phyloP scores from a whole-genome alignment of 2,888 invertebrate genomes.

The Odontomyia ornata region DNA sequence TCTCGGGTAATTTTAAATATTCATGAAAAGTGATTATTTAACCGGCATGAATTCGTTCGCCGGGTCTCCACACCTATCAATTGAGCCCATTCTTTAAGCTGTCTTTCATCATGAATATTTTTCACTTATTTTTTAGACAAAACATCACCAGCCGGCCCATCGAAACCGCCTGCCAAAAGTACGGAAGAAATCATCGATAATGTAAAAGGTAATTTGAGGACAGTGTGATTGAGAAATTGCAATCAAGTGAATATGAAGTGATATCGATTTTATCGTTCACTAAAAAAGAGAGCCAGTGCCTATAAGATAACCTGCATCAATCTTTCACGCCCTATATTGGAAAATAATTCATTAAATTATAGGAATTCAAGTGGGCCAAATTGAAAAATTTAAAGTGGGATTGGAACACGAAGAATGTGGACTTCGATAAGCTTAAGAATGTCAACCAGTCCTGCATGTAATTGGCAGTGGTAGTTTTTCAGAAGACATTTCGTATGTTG shows the following conservation, averaged over 20 bases:
- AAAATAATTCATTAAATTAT: too few relatives aligned
- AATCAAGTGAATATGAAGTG: neutral
- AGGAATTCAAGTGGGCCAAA: too few relatives aligned
- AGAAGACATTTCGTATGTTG: too few relatives aligned
- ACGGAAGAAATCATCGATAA: slow-evolving; percentile 49
- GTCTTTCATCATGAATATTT: neutral
- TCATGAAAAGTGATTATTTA: too few relatives aligned
- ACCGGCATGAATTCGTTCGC: slow-evolving; percentile 2
- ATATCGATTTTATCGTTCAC: slow-evolving; percentile 21
- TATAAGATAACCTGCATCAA: too few relatives aligned
- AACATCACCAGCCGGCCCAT: slow-evolving; percentile 34
- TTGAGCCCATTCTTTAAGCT: neutral
- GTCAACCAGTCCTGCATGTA: too few relatives aligned
- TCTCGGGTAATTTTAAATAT: slow-evolving; percentile 2
- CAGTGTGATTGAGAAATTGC: neutral
- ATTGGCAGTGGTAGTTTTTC: too few relatives aligned
- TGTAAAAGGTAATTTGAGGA: slow-evolving; percentile 46
- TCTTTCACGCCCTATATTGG: too few relatives aligned
- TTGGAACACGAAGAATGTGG: too few relatives aligned
- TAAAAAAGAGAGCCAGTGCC: too few relatives aligned
- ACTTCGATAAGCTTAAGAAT: too few relatives aligned
- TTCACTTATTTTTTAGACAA: slow-evolving; percentile 24
- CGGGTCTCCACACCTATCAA: neutral
- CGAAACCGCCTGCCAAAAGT: slow-evolving; percentile 43
- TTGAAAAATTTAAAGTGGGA: too few relatives aligned